A percentile compares a stretch with the other conserved stretches of the same genome.
Evolutionary conservation across 2,888 invertebrate species (phyloP).

Genomic region (Patella depressa): DNA sequence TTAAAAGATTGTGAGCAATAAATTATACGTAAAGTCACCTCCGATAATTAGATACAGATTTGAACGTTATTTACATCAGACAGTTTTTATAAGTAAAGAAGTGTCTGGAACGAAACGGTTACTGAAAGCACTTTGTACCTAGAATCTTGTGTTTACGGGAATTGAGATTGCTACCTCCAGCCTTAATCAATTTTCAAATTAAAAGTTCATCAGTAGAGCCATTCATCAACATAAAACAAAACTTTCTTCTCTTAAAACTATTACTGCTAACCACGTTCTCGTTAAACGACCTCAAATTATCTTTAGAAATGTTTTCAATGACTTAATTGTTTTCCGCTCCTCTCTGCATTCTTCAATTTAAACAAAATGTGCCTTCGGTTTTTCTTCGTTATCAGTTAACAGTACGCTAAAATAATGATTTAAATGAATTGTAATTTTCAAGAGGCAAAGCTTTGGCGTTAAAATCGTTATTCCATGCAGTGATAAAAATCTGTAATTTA

Average conservation of each 20-base stretch:
- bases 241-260: not conserved
- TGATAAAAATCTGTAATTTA: too few relatives aligned
- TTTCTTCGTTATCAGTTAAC: too few relatives aligned
- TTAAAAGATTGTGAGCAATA: not conserved
- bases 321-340: too few relatives aligned
- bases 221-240: conserved; percentile 3
- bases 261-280: not conserved
- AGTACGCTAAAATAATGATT: too few relatives aligned
- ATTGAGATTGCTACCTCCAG: not conserved
- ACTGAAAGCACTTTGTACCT: conserved; percentile 9
- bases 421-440: too few relatives aligned
- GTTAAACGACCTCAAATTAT: too few relatives aligned
- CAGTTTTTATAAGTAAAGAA: not conserved
- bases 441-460: too few relatives aligned
- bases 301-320: too few relatives aligned
- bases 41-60: not conserved
- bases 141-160: conserved; percentile 5
- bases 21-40: conserved; percentile 9
- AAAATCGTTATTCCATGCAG: too few relatives aligned
- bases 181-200: conserved; percentile 9
- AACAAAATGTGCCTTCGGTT: too few relatives aligned
- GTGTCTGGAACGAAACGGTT: not conserved
- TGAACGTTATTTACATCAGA: not conserved
- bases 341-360: too few relatives aligned
- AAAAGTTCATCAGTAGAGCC: conserved; percentile 4